phyloP scores from a whole-genome alignment of 2,888 invertebrate species.

The Piscicola geometra region DNA sequence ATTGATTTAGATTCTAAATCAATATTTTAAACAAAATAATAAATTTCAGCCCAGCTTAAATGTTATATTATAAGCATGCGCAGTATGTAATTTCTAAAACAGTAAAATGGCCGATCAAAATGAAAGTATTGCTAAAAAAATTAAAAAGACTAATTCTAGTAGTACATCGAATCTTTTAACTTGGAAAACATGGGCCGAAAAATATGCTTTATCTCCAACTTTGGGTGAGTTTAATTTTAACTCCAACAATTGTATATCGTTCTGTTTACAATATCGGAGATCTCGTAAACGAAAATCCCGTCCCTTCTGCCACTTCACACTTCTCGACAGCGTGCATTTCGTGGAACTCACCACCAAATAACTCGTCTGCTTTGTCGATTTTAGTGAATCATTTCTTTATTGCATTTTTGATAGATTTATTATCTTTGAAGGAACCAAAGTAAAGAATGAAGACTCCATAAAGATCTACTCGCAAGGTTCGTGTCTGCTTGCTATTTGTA shows the following conservation, averaged over 20 bases:
- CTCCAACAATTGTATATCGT: background rate
- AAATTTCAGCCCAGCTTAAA: constrained; percentile 18
- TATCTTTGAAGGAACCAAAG: background rate
- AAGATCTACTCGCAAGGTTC: constrained; percentile 5
- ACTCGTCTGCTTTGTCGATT: too few species aligned
- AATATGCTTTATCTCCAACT: constrained; percentile 28
- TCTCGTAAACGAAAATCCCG: too few species aligned
- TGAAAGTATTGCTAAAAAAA: constrained; percentile 6
- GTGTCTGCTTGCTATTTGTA: too few species aligned
- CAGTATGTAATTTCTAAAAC: constrained; percentile 29
- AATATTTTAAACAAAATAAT: too few species aligned
- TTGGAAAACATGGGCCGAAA: constrained; percentile 28
- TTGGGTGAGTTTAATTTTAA: constrained; percentile 20
- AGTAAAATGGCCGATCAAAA: constrained; percentile 31
- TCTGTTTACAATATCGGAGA: background rate
- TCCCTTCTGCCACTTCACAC: too few species aligned
- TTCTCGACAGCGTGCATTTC: too few species aligned
- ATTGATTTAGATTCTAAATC: too few species aligned
- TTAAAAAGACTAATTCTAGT: constrained; percentile 19
- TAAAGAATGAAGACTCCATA: background rate
- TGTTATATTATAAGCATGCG: constrained; percentile 29
- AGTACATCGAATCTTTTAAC: constrained; percentile 20
- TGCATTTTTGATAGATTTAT: background rate
- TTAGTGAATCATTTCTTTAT: background rate
- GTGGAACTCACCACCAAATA: too few species aligned